These are phyloP conservation scores for Odontamblyopus rebecca DNA, from an alignment of 2,797 vertebrate genomes.

Conservation along the genomic window DNA sequence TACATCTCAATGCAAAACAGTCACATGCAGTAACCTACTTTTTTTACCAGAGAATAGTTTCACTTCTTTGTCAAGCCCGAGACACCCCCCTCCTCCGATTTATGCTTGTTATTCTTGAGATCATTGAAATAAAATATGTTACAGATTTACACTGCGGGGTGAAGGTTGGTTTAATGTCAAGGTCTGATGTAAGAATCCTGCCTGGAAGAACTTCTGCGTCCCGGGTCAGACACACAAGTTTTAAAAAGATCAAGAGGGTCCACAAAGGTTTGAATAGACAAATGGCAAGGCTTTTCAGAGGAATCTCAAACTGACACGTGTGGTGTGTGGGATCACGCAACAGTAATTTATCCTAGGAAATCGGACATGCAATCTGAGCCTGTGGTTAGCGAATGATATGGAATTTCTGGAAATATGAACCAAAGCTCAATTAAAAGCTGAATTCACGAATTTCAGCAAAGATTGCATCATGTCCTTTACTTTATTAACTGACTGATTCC, in stretches of 20 bases:
- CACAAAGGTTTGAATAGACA: constrained; percentile 42
- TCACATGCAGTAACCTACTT: constrained; percentile 34
- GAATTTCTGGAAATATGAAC: not conserved
- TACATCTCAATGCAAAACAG: constrained; percentile 65
- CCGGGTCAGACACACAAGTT: constrained; percentile 53
- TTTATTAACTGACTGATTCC: too few species aligned
- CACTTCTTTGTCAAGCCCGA: constrained; percentile 29
- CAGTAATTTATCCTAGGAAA: constrained; percentile 11
- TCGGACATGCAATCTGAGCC: not conserved
- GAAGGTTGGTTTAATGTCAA: constrained; percentile 49
- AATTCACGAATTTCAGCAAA: not conserved
- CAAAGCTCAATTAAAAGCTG: not conserved
- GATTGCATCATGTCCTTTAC: not conserved
- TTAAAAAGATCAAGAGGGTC: constrained; percentile 41
- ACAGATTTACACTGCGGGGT: constrained; percentile 57
- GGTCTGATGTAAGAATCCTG: constrained; percentile 44
- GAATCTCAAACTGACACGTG: constrained; percentile 40
- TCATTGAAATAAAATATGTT: constrained; percentile 61
- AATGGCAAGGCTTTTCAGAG: constrained; percentile 31
- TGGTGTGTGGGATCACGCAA: constrained; percentile 8
- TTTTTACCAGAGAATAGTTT: constrained; percentile 55
- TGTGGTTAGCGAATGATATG: not conserved
- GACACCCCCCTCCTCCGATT: constrained; percentile 57
- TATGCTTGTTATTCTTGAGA: constrained; percentile 67
- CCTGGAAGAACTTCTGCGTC: constrained; percentile 43